These are phyloP conservation scores for Chaetophractus vellerosus DNA, from an alignment of 2,797 vertebrate genomes.

Conservation along the genomic window DNA sequence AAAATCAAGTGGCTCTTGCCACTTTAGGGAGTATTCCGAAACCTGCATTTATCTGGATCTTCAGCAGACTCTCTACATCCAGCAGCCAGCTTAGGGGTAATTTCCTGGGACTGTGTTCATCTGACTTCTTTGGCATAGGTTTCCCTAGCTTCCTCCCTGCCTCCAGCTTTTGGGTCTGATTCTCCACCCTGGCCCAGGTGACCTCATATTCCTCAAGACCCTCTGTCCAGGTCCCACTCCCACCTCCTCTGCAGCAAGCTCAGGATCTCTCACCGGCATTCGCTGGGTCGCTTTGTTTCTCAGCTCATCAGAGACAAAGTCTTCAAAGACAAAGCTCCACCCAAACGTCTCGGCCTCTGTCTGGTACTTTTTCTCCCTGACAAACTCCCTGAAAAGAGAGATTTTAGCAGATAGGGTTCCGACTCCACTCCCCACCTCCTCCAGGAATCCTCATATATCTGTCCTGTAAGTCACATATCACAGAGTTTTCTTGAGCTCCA, in stretches of 20 bases:
- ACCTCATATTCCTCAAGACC: not conserved
- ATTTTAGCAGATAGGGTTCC: not conserved
- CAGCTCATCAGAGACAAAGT: conserved; percentile 95
- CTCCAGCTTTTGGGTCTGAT: not conserved
- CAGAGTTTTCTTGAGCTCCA: not conserved
- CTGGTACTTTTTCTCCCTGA: conserved; percentile 94
- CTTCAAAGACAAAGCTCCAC: conserved; percentile 99
- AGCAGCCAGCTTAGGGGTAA: not conserved
- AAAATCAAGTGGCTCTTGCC: not conserved
- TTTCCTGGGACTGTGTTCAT: not conserved
- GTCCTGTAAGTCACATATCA: not conserved
- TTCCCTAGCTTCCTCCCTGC: not conserved
- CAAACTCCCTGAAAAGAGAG: conserved; percentile 93
- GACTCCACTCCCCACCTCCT: not conserved
- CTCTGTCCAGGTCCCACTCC: not conserved
- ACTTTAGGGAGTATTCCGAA: not conserved
- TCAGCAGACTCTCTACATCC: not conserved
- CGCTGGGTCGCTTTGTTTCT: conserved; percentile 94
- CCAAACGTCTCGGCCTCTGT: conserved; percentile 96
- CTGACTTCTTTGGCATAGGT: not conserved
- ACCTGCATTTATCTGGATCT: not conserved
- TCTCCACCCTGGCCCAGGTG: not conserved
- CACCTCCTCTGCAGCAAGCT: not conserved
- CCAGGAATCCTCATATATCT: not conserved
- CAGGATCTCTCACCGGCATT: conserved; percentile 93